Evolutionary conservation across 2,888 invertebrate species (phyloP), one percentile per base, ranked within the genome.

Genomic region (Lasioglossum figueresi): DNA sequence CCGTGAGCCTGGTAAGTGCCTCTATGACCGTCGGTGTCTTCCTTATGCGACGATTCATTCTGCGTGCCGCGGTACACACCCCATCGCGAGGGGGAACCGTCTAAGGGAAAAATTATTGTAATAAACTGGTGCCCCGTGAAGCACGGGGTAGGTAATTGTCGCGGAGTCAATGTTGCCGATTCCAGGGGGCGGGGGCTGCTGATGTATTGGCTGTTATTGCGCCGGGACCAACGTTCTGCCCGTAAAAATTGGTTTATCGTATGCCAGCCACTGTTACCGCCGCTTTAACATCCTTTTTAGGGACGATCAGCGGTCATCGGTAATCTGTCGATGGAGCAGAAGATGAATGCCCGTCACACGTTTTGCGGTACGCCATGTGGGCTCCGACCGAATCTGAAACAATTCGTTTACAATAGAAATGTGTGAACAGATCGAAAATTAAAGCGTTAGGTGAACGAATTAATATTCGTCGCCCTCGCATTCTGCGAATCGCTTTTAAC

Each of bases 1-100:
- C 74, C 82, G 48, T 83, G 72, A 52, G 81, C 73, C 59, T 5
- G 74, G 73, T 89, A 90, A 90, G 90, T 89, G 90, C 89, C 89
- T 79, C 87, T 87, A 82, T 81, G 88, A 80, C 73, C 76, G 52
- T 23, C 80, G 76, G 82, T 86, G 76, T 90, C 87, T 89, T 90
- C 85, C 84, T 90, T 80, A 79, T 83, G 79, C 71, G 68, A 8
- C 80, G 76, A 79, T 82, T 82, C 87, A 79, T 84, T 87, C 88
- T 31, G 79, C 80, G 73, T 56, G 74, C 59, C 79, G 68, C 79
- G 66, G 45, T 40, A 48, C 59, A 68, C 76, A 74, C 80, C 83
- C 52, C 59, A 43, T 52, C 76, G n/a, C n/a, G 31, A 63, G 34
- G 82, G 73, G 82, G 79, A 70, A 59, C 37, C 52, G 83, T 70